Conservation (phyloP, 2,888 invertebrate species). For the Polymixis lichenea region DNA sequence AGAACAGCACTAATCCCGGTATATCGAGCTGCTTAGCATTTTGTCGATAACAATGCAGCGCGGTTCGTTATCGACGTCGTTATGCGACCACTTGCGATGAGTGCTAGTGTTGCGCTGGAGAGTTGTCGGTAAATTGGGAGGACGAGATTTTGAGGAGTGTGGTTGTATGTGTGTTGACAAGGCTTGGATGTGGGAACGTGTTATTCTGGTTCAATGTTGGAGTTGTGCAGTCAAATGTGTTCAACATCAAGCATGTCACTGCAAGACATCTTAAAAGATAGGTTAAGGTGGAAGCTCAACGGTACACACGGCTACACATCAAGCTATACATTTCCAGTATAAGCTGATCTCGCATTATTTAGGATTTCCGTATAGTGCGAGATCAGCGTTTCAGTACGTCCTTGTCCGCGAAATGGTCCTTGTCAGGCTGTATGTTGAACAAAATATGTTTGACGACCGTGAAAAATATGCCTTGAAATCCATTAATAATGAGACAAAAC, state of each 20-base stretch:
- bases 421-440: no score
- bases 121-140: slow-evolving; percentile 27
- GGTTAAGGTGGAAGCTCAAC: not conserved
- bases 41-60: slow-evolving; percentile 82
- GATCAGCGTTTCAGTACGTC: no score
- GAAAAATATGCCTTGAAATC: no score
- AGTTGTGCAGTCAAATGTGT: not conserved
- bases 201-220: not conserved
- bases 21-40: slow-evolving; percentile 74
- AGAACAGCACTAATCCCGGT: slow-evolving; percentile 58
- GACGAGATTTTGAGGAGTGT: not conserved
- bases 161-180: not conserved
- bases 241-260: not conserved
- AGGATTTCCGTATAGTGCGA: no score
- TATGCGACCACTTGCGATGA: slow-evolving; percentile 84
- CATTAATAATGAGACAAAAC: no score
- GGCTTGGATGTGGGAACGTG: not conserved
- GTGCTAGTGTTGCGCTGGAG: slow-evolving; percentile 62
- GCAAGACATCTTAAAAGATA: not conserved
- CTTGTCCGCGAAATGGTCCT: no score
- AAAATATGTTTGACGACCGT: no score
- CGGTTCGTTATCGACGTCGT: slow-evolving; percentile 86
- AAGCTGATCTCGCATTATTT: no score
- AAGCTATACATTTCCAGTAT: no score
- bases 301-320: no score